Evolutionary conservation across 2,888 invertebrate genomes (phyloP).

Genomic region (Stomorhina lunata): DNA sequence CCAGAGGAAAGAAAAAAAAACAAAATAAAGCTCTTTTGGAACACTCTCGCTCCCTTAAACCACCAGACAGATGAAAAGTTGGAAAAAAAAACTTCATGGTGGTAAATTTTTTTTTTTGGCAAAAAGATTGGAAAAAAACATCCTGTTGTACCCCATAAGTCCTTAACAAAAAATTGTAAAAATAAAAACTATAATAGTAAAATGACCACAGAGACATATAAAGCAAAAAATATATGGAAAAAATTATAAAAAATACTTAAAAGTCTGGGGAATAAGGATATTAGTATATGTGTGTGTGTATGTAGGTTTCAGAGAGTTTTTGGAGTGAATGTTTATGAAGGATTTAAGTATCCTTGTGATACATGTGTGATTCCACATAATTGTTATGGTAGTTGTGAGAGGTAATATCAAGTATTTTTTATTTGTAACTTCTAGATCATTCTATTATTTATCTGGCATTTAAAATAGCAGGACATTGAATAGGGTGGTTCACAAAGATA

Average conservation of each 20-base stretch:
- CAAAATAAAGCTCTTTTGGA: not conserved
- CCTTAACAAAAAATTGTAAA: not conserved
- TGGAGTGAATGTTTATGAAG: slow-evolving; percentile 1
- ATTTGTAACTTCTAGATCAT: not conserved
- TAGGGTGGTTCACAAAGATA: too few species aligned
- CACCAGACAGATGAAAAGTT: not conserved
- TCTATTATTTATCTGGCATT: slow-evolving; percentile 20
- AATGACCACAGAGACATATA: slow-evolving; percentile 46
- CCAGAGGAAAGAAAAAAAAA: not conserved
- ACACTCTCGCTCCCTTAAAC: not conserved
- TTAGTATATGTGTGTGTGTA: not conserved
- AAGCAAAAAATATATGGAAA: not conserved
- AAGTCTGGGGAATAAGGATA: too few species aligned
- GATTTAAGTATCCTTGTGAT: not conserved
- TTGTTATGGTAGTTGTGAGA: not conserved
- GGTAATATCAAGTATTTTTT: not conserved
- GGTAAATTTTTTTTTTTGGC: slow-evolving; percentile 37
- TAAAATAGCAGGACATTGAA: slow-evolving; percentile 10
- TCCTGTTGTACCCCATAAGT: not conserved
- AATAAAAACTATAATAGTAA: slow-evolving; percentile 18
- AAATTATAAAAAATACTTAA: not conserved
- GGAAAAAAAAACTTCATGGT: not conserved
- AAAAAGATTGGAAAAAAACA: not conserved
- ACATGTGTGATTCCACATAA: not conserved
- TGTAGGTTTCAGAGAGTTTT: too few species aligned